These are phyloP conservation scores for Psophia crepitans DNA, from an alignment of 2,113 vertebrate species.

Conservation along the genomic window DNA sequence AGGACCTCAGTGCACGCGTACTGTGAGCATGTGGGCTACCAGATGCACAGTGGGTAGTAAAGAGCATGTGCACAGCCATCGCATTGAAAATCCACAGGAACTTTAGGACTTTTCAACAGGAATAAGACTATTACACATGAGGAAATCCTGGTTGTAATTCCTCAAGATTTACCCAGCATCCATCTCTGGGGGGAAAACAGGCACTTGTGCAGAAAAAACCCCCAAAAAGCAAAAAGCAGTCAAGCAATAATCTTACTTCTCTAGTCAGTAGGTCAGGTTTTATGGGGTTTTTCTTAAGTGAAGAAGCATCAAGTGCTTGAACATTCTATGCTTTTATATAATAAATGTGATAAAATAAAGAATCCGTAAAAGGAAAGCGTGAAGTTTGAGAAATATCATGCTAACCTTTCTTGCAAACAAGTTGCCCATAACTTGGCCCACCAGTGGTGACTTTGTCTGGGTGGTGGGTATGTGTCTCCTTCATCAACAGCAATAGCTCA, in stretches of 20 bases:
- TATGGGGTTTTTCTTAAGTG: neutral
- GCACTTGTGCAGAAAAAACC: neutral
- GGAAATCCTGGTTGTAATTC: neutral
- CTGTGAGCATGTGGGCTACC: rapidly evolving
- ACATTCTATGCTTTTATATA: neutral
- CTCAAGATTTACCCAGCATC: neutral
- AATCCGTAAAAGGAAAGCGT: neutral
- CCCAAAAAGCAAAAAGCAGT: no score
- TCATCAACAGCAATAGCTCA: rapidly evolving
- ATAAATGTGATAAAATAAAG: neutral
- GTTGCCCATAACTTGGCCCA: neutral
- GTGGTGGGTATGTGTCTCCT: neutral
- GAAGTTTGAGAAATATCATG: neutral
- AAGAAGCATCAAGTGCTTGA: neutral
- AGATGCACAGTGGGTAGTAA: rapidly evolving
- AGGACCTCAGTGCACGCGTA: neutral
- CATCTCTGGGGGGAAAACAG: rapidly evolving
- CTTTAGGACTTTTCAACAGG: neutral
- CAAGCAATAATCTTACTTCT: neutral
- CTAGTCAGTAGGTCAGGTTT: neutral
- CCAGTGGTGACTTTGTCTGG: neutral
- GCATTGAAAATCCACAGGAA: neutral
- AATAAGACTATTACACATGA: neutral
- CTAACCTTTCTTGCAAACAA: neutral
- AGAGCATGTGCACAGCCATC: neutral